Evolutionary conservation across 2,888 invertebrate genomes (phyloP), one percentile per base, ranked within the genome.

Genomic region (Oligia latruncula): DNA sequence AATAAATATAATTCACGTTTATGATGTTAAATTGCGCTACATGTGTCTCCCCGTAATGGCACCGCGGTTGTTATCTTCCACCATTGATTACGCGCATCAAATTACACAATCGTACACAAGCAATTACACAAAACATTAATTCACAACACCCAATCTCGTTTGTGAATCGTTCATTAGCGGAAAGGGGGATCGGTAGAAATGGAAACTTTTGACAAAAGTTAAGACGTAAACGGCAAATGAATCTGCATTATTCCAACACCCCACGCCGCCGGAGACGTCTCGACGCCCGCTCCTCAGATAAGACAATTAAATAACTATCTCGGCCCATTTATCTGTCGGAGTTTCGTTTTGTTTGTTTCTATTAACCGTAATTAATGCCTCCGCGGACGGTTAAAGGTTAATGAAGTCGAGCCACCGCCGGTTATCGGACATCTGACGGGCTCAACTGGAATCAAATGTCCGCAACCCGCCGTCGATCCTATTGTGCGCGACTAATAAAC

Each of bases 281-380:
- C 87, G 90, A 90, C 90, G 90, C 91, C 90, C 91, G 89, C 90
- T 91, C 90, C 89, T 90, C 90, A 94, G 95, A 95, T 95, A 95
- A 95, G 93, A 94, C 95, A 95, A 95, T 95, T 95, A 95, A 95
- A 96, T 94, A 95, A 95, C 95, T 95, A 95, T 95, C 95, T 95
- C 90, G 90, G 90, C 89, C 94, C 94, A 95, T 96, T 95, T 95
- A 95, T 95, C 95, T 94, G 94, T 91, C 91, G 91, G 92, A 94
- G 94, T 94, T 91, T 93, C 90, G 93, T 95, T 95, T 94, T 95
- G 95, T 96, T 95, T 96, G 96, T 96, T 96, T 95, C 95, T 95
- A 95, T 96, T 95, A 95, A 92, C 91, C 90, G 94, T 95, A 96
- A 96, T 96, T 93, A 96, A 95, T 95, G 95, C 92, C 90, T 91